phyloP scores from a whole-genome alignment of 2,797 vertebrate genomes.

The Chanos chanos region DNA sequence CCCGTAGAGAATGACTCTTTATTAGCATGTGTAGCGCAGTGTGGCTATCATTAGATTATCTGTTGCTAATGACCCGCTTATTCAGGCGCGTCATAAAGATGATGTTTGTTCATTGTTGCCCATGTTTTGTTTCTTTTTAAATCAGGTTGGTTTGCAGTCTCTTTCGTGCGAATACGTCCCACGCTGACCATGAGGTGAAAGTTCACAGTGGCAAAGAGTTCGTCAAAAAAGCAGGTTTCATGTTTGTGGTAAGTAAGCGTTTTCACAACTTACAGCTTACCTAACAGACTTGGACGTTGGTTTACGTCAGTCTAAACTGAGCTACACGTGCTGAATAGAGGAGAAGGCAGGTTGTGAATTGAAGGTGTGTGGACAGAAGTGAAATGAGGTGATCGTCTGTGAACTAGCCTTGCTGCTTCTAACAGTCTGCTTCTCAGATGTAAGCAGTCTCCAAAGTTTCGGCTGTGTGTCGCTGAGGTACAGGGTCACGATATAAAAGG shows the following conservation, averaged over 20 bases:
- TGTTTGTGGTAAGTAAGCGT: slow-evolving; percentile 90
- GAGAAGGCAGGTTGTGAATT: too few relatives aligned
- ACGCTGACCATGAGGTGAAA: slow-evolving; percentile 74
- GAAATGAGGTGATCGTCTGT: too few relatives aligned
- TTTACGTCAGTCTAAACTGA: too few relatives aligned
- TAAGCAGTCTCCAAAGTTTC: too few relatives aligned
- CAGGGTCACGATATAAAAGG: too few relatives aligned
- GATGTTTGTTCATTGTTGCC: slow-evolving; percentile 51
- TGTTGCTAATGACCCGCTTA: slow-evolving; percentile 48
- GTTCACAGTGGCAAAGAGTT: slow-evolving; percentile 78
- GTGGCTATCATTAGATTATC: slow-evolving; percentile 64
- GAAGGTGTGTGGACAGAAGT: too few relatives aligned
- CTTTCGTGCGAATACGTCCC: slow-evolving; percentile 73
- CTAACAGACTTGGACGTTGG: too few relatives aligned
- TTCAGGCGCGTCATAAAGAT: slow-evolving; percentile 49
- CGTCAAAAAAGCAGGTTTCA: slow-evolving; percentile 75
- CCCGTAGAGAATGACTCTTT: slow-evolving; percentile 49
- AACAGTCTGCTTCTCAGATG: too few relatives aligned
- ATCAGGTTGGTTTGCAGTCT: slow-evolving; percentile 76
- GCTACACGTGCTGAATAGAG: too few relatives aligned
- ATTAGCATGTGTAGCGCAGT: slow-evolving; percentile 53
- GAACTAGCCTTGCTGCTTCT: too few relatives aligned
- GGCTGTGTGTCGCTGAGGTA: too few relatives aligned
- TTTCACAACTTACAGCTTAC: background rate
- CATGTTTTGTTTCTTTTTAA: slow-evolving; percentile 33